These are phyloP conservation scores for Acrossocheilus wenchowensis DNA, from an alignment of 2,797 vertebrate genomes.

Conservation along the genomic window DNA sequence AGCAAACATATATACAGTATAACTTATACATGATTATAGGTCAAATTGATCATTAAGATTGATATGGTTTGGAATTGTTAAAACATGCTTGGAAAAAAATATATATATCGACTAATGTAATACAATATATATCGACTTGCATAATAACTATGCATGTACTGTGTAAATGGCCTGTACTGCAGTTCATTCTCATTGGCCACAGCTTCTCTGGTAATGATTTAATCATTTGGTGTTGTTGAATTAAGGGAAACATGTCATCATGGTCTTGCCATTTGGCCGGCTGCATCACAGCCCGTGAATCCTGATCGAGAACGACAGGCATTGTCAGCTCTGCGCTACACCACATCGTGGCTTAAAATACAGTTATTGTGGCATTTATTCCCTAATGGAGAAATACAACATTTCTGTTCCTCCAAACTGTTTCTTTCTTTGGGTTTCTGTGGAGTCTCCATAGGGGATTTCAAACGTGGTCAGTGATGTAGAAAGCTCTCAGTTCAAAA, in stretches of 20 bases:
- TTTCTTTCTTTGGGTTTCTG: slow-evolving; percentile 9
- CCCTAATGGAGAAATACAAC: slow-evolving; percentile 24
- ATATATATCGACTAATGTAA: too few species aligned
- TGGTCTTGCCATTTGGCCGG: slow-evolving; percentile 29
- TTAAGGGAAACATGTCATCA: slow-evolving; percentile 43
- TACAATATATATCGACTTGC: too few species aligned
- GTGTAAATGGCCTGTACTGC: background rate
- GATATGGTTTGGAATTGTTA: background rate
- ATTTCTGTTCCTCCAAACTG: slow-evolving; percentile 12
- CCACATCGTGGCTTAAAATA: background rate
- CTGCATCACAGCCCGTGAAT: background rate
- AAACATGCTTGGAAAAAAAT: background rate
- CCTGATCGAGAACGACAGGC: slow-evolving; percentile 3
- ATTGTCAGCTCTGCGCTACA: slow-evolving; percentile 15
- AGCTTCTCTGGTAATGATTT: slow-evolving; percentile 44
- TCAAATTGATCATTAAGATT: background rate
- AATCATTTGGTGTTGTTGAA: slow-evolving; percentile 56
- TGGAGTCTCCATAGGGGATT: slow-evolving; percentile 29
- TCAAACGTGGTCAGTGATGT: slow-evolving; percentile 38
- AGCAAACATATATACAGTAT: too few species aligned
- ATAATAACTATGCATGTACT: too few species aligned
- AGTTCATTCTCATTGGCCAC: slow-evolving; percentile 22
- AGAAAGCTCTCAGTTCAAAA: slow-evolving; percentile 38
- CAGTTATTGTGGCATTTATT: slow-evolving; percentile 36
- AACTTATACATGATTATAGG: background rate